Evolutionary conservation across 1,140 invertebrate species (phyloP).

Genomic region (Monomorium pharaonis): DNA sequence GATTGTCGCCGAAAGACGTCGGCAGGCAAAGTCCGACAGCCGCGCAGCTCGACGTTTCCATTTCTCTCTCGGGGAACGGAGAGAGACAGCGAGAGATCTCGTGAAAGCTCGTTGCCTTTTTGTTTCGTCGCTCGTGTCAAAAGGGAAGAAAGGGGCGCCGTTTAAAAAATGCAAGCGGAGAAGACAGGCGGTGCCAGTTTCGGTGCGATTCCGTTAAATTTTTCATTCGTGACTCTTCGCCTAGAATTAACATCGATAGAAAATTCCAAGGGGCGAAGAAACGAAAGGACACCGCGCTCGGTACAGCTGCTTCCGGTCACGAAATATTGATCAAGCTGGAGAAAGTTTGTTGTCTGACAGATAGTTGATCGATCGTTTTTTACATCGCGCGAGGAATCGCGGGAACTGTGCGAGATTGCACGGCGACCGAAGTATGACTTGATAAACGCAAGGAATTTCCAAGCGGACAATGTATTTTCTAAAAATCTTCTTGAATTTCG

Average conservation of each 20-base stretch:
- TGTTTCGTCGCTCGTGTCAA: not conserved
- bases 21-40: conserved; percentile 4
- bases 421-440: not conserved
- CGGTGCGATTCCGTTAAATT: conserved; percentile 13
- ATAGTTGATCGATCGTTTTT: conserved; percentile 10
- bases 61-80: conserved; percentile 5
- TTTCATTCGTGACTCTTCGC: conserved; percentile 12
- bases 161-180: not conserved
- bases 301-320: not conserved
- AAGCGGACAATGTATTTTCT: not conserved
- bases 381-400: conserved; percentile 5
- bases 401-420: not conserved
- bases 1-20: conserved; percentile 37
- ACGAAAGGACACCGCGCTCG: not conserved
- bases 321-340: conserved; percentile 6
- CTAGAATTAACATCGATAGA: conserved; percentile 10
- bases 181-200: not conserved
- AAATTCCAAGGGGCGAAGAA: not conserved
- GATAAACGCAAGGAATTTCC: not conserved
- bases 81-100: conserved; percentile 13
- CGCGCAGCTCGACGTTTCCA: conserved; percentile 17
- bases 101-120: not conserved
- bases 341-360: not conserved
- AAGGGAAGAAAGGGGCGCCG: not conserved
- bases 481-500: not conserved